Percentiles rank a stretch among this genome's conserved stretches.
Conservation (phyloP, 53 echinoderm and acorn worm species). For the Hippasteria phrygiana region DNA sequence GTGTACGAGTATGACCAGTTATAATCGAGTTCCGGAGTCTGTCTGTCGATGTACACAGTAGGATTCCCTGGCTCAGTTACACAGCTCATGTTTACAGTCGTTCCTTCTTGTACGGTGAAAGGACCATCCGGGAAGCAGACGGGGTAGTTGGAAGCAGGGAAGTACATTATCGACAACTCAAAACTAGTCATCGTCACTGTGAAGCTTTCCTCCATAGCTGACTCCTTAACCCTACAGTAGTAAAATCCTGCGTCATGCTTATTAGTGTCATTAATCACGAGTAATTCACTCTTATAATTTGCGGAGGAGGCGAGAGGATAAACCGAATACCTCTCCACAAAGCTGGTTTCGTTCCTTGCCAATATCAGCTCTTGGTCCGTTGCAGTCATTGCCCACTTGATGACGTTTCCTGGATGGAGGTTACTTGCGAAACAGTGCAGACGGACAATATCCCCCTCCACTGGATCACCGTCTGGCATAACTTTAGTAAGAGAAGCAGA, state of each 20-base stretch:
- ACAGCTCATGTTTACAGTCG: background rate
- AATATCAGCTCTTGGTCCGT: background rate
- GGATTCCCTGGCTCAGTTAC: background rate
- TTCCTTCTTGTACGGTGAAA: background rate
- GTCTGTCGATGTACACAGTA: background rate
- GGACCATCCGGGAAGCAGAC: background rate
- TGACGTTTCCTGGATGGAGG: background rate
- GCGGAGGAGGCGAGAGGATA: background rate
- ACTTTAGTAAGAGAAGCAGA: too few species aligned
- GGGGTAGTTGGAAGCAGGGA: background rate
- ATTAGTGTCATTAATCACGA: background rate
- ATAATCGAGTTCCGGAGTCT: background rate
- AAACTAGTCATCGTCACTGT: background rate
- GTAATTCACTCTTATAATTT: background rate
- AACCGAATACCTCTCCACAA: background rate
- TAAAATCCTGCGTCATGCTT: background rate
- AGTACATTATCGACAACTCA: background rate
- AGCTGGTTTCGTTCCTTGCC: background rate
- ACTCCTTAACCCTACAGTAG: background rate
- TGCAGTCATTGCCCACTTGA: background rate
- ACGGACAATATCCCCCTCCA: background rate
- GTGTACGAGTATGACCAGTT: too few species aligned
- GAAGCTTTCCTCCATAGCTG: background rate
- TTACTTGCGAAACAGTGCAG: background rate
- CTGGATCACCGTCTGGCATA: background rate